These are phyloP conservation scores for Oreortyx pictus DNA, from an alignment of 2,797 vertebrate genomes.

Conservation along the genomic window DNA sequence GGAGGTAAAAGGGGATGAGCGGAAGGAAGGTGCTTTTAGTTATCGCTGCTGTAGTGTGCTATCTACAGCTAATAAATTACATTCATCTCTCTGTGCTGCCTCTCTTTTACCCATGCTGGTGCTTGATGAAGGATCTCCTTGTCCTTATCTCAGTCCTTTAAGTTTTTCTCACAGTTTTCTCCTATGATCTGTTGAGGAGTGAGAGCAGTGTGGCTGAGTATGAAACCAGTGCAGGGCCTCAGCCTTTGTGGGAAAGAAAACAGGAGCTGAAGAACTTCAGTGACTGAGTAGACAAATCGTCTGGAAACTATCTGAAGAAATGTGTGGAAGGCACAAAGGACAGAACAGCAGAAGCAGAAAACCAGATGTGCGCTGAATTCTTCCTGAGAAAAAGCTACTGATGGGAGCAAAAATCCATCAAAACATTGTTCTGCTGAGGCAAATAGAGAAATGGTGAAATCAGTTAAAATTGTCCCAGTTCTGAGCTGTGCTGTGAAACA, in stretches of 20 bases:
- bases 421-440: neutral
- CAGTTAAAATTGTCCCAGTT: neutral
- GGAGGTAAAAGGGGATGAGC: neutral
- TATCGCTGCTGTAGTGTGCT: neutral
- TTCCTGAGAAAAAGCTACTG: constrained; percentile 20
- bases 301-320: neutral
- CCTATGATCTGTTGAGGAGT: neutral
- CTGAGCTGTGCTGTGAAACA: constrained; percentile 6
- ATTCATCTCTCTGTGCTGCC: neutral
- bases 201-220: neutral
- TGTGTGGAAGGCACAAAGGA: constrained; percentile 1
- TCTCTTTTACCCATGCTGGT: neutral
- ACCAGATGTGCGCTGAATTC: constrained; percentile 46
- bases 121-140: neutral
- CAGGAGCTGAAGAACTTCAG: constrained; percentile 8
- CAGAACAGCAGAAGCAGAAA: constrained; percentile 27
- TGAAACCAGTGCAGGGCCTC: neutral
- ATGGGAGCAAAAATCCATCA: neutral
- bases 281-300: constrained; percentile 36
- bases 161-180: neutral
- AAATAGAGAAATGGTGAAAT: neutral
- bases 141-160: neutral
- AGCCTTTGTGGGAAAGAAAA: neutral
- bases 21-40: neutral
- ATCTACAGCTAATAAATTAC: neutral